A percentile compares a stretch with the other conserved stretches of the same genome.
These are phyloP conservation scores for Aphidius gifuensis DNA, from an alignment of 1,140 invertebrate species.

Conservation along the genomic window DNA sequence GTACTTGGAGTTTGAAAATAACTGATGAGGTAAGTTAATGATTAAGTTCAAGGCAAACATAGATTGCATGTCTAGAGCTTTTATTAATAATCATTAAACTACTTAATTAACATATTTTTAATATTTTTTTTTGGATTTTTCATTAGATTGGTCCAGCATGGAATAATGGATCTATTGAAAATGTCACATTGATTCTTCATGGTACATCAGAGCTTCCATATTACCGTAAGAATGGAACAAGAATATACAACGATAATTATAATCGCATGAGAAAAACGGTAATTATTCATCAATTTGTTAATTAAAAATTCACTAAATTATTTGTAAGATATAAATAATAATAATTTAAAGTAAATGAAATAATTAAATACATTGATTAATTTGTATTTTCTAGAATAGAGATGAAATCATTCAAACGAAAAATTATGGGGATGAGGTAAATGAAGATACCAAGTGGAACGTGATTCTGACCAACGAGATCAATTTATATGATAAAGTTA, in stretches of 20 bases:
- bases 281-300: too few species aligned
- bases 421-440: too few species aligned
- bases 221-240: slow-evolving; percentile 59
- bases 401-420: too few species aligned
- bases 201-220: slow-evolving; percentile 65
- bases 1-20: slow-evolving; percentile 70
- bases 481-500: slow-evolving; percentile 15
- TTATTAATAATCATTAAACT: background rate
- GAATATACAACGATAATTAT: slow-evolving; percentile 58
- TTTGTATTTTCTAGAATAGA: too few species aligned
- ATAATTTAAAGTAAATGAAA: slow-evolving; percentile 11
- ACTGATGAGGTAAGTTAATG: slow-evolving; percentile 58
- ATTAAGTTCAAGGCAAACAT: slow-evolving; percentile 1
- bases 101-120: background rate
- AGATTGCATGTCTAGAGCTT: background rate
- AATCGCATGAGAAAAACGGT: slow-evolving; percentile 46
- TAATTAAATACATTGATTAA: background rate
- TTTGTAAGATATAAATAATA: too few species aligned
- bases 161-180: slow-evolving; percentile 60
- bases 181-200: slow-evolving; percentile 63
- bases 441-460: too few species aligned
- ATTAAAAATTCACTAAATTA: too few species aligned
- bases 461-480: slow-evolving; percentile 11
- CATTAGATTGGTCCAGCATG: slow-evolving; percentile 48
- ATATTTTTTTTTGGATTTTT: slow-evolving; percentile 18